A percentile compares a stretch with the other conserved stretches of the same genome.
Conservation (phyloP, 2,113 vertebrate species). For the Oryctolagus cuniculus region DNA sequence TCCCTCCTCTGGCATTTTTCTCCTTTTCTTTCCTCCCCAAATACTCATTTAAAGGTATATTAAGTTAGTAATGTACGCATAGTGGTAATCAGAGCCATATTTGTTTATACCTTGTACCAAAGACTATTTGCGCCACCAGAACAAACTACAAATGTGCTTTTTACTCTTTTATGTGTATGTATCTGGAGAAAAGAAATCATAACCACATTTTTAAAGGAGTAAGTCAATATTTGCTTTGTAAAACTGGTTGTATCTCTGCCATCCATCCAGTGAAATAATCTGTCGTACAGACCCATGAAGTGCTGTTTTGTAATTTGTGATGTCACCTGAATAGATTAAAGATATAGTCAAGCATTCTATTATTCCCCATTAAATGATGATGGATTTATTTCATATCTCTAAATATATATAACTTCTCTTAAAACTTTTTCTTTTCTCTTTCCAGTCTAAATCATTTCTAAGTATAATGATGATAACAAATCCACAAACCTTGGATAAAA, state of each 20-base stretch:
- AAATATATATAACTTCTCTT: slow-evolving; percentile 46
- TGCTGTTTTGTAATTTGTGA: slow-evolving; percentile 43
- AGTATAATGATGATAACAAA: slow-evolving; percentile 31
- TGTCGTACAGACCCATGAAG: not conserved
- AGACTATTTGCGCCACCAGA: slow-evolving; percentile 38
- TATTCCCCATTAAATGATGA: not conserved
- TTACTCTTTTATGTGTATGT: slow-evolving; percentile 48
- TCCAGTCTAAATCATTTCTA: slow-evolving; percentile 41
- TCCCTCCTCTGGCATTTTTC: not conserved
- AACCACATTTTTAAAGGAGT: slow-evolving; percentile 46
- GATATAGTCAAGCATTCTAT: slow-evolving; percentile 41
- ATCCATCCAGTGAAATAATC: not conserved
- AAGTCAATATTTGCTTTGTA: slow-evolving; percentile 61
- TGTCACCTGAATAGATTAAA: slow-evolving; percentile 23
- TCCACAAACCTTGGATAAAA: slow-evolving; percentile 5
- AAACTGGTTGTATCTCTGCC: not conserved
- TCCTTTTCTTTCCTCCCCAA: slow-evolving; percentile 16
- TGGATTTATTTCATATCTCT: slow-evolving; percentile 34
- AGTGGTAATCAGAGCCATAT: not conserved
- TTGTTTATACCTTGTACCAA: slow-evolving; percentile 50
- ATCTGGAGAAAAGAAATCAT: not conserved
- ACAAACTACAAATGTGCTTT: slow-evolving; percentile 46
- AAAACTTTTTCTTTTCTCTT: not conserved
- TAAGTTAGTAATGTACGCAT: not conserved
- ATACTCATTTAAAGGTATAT: slow-evolving; percentile 23